Evolutionary conservation across 2,888 invertebrate species (phyloP), one percentile per base, ranked within the genome.

Genomic region (Globia sparganii): DNA sequence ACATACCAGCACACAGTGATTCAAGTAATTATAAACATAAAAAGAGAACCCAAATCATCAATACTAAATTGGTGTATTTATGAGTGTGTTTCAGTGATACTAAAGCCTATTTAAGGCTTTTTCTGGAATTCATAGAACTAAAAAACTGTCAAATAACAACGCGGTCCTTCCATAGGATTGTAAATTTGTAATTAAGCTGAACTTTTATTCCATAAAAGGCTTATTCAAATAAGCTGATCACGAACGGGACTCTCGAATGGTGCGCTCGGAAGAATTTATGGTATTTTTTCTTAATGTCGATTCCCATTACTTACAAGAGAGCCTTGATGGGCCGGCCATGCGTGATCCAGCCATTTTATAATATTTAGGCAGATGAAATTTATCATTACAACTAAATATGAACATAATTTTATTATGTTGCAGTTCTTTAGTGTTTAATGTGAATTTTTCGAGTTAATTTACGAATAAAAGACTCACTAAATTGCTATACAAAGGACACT

Each of bases 221-320:
- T 86, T 71, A 80, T 80, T 84, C 40, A 73, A 80, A 84, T 84
- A 84, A 74, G 72, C 58, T 53, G 58, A 78, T 70, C 59, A 64
- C n/a, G 15, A 40, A 71, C 65, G 74, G 72, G 56, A 71, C 70
- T 73, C 77, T 62, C 69, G 81, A 85, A 46, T 58, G 65, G 69
- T 64, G 25, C 40, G 64, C 72, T 62, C 66, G 49, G 70, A 65
- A 74, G 75, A 88, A 87, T 87, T 76, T 80, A 79, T 87, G 80
- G 75, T 74, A 86, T 81, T 88, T 73, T 53, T 58, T 82, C 72
- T 61, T 88, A 88, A 85, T 87, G 76, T 72, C 72, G 68, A 56
- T 75, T 75, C 76, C 67, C 69, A 83, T 88, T 76, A 78, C 56
- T 86, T 77, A 78, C 56, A 64, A 69, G 61, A 66, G 62, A 34